phyloP scores from a whole-genome alignment of 2,113 vertebrate species.

The Heterotis niloticus region DNA sequence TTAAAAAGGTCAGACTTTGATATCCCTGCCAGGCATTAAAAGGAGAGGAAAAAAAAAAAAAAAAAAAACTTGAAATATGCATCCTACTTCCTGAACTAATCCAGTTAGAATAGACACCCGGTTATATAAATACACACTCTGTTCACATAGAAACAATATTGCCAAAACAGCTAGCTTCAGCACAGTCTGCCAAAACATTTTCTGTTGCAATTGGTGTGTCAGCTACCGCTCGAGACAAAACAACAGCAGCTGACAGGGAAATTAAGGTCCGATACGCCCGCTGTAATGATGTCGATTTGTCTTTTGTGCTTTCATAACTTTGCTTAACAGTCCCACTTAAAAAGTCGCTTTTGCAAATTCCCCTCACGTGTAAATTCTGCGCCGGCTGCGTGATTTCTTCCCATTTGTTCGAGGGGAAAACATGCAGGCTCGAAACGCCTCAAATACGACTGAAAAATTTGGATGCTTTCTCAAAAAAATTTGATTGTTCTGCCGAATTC shows the following conservation, averaged over 20 bases:
- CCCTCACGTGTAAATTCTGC: slow-evolving; percentile 19
- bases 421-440: no score
- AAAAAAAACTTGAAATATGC: slow-evolving; percentile 17
- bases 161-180: neutral
- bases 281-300: neutral
- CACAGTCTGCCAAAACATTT: slow-evolving; percentile 12
- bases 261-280: slow-evolving; percentile 9
- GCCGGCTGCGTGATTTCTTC: no score
- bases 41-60: no score
- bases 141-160: neutral
- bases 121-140: slow-evolving; percentile 19
- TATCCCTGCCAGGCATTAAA: slow-evolving; percentile 31
- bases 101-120: slow-evolving; percentile 7
- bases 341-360: no score
- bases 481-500: no score
- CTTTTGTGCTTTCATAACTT: neutral
- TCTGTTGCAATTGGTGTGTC: neutral
- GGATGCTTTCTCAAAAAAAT: no score
- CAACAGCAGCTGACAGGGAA: slow-evolving; percentile 5
- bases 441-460: no score
- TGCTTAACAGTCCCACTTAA: neutral
- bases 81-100: slow-evolving; percentile 29
- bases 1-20: slow-evolving; percentile 44
- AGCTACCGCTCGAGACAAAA: neutral
- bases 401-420: no score